Evolutionary conservation across 92 coral and sea anemone species (phyloP), one percentile per base, ranked within the genome.

Genomic region (Virgularia gustaviana): DNA sequence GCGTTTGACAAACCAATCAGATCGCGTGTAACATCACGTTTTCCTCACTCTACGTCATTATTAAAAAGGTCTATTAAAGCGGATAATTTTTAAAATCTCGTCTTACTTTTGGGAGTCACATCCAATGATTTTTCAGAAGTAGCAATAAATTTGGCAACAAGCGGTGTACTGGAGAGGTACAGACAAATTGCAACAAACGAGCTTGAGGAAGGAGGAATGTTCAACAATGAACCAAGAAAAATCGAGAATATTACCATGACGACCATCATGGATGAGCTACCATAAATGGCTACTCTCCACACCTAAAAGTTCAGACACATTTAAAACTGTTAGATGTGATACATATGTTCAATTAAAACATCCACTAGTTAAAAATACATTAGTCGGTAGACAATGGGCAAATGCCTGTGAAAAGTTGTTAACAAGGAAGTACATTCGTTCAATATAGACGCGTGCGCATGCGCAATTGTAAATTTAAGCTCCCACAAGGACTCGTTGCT

Each of bases 121-220:
- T 68, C 61, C 45, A 68, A 47, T 11, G 73, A 3, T 30, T 2
- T 68, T 29, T 68, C 61, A 49, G 75, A 49, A 19, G 75, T 4
- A 16, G 75, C 30, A 23, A 92, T 81, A 81, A 91, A 91, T 65
- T 92, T 92, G 41, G 95, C 95, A 36, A 92, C 89, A 54, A 92
- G 94, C 22, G 98, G 98, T 35, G 98, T 92, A 35, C 98, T 92
- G 15, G 98, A 92, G 42, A 92, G 85, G 12, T 94, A 92, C 5
- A 92, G 75, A 43, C 98, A 92, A 23, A 96, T 96, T 2, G 98
- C 98, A 0, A 92, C 96, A 79, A 92, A 92, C 22, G 89, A 89
- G 68, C 98, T 92, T 82, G 85, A 95, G 51, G 66, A 88, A 0
- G 96, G 92, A 3, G 84, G 85, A 53, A 92, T 92, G 16, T 88